Evolutionary conservation across 1,140 invertebrate genomes (phyloP).

Genomic region (Campodea augens): DNA sequence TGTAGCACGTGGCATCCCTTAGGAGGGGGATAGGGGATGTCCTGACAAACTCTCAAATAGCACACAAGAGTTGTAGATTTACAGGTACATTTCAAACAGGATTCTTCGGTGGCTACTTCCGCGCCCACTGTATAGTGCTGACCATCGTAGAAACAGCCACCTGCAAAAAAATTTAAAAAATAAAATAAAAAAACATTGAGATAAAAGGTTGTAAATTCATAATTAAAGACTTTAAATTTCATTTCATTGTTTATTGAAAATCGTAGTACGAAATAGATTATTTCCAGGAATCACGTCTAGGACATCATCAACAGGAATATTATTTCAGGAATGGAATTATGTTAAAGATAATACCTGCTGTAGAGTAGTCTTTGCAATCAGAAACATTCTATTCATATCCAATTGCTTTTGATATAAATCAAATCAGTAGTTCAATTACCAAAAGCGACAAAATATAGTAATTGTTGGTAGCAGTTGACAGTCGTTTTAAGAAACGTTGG

Average conservation of each 20-base stretch:
- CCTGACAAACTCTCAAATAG: conserved; percentile 49
- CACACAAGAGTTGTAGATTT: conserved; percentile 47
- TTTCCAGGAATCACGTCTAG: too few species aligned
- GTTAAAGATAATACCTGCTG: too few species aligned
- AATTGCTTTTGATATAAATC: too few species aligned
- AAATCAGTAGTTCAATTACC: too few species aligned
- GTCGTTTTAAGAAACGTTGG: too few species aligned
- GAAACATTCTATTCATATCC: too few species aligned
- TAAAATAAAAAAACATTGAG: conserved; percentile 3
- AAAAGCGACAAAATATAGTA: too few species aligned
- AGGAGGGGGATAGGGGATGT: conserved; percentile 48
- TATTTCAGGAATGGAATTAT: too few species aligned
- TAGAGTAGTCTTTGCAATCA: too few species aligned
- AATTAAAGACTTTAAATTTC: too few species aligned
- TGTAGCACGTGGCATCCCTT: conserved; percentile 46
- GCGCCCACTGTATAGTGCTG: conserved; percentile 15
- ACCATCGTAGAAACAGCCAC: conserved; percentile 21
- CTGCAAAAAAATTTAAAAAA: background rate
- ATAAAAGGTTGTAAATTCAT: background rate
- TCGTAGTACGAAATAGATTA: background rate
- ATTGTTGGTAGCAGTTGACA: too few species aligned
- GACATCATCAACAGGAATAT: too few species aligned
- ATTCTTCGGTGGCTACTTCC: conserved; percentile 41
- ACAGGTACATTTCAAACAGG: conserved; percentile 58
- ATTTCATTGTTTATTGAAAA: background rate